Conservation (phyloP, 2,888 invertebrate species). For the Micropterix aruncella region DNA sequence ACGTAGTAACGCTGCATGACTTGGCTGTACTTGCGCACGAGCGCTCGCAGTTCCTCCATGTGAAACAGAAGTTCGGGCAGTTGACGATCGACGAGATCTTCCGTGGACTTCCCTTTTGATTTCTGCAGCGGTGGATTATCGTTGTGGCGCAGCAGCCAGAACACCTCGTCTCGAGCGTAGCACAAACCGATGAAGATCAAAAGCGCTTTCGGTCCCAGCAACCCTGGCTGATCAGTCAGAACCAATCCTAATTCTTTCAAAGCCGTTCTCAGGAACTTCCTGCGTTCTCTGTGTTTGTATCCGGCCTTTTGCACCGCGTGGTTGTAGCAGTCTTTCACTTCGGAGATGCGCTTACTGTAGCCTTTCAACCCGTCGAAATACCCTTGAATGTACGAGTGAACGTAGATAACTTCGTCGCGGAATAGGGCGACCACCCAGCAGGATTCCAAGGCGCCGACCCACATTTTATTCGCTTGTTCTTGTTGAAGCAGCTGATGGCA, state of each 20-base stretch:
- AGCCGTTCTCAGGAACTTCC: conserved; percentile 92
- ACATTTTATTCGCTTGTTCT: conserved; percentile 74
- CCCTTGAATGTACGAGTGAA: conserved; percentile 82
- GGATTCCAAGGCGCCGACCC: conserved; percentile 83
- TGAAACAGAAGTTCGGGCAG: conserved; percentile 94
- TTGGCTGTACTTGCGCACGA: conserved; percentile 92
- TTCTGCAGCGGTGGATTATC: conserved; percentile 87
- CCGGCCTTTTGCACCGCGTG: conserved; percentile 85
- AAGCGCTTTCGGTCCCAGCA: conserved; percentile 93
- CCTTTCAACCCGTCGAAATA: conserved; percentile 95
- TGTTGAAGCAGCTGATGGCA: conserved; percentile 82
- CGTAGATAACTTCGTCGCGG: conserved; percentile 92
- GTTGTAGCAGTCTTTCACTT: conserved; percentile 91
- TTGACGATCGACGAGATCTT: conserved; percentile 90
- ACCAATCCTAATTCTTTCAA: conserved; percentile 90
- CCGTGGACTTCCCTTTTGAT: conserved; percentile 75
- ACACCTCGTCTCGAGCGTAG: conserved; percentile 91
- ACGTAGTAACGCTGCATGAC: conserved; percentile 97
- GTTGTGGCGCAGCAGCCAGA: conserved; percentile 92
- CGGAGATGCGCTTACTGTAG: conserved; percentile 80
- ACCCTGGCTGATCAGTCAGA: conserved; percentile 94
- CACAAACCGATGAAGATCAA: conserved; percentile 94
- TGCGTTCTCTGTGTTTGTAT: conserved; percentile 82
- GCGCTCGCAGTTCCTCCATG: conserved; percentile 90
- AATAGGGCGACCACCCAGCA: conserved; percentile 92